Percentiles rank a stretch among this genome's conserved stretches.
Evolutionary conservation across 2,888 invertebrate species (phyloP).

Genomic region (Synergus gifuensis): DNA sequence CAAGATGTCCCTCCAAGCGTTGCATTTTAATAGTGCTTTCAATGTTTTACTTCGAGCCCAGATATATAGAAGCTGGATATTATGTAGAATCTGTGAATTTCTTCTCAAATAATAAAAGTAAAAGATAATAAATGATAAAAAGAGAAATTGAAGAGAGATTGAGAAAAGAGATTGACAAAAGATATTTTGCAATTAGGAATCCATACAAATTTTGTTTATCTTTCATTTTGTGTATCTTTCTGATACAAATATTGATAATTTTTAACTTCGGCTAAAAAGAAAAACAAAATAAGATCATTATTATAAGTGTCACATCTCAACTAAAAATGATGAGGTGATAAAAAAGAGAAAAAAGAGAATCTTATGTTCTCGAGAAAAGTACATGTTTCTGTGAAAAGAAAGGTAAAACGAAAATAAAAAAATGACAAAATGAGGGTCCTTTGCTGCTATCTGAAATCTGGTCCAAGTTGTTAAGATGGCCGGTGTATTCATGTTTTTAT

Average conservation of each 20-base stretch:
- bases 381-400: background rate
- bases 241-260: too few species aligned
- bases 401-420: background rate
- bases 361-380: background rate
- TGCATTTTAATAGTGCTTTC: constrained; percentile 24
- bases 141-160: too few species aligned
- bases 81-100: too few species aligned
- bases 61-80: too few species aligned
- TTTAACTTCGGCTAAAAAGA: background rate
- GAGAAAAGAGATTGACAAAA: too few species aligned
- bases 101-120: too few species aligned
- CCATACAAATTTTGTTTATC: too few species aligned
- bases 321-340: constrained; percentile 28
- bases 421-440: constrained; percentile 24
- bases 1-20: constrained; percentile 5
- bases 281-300: background rate
- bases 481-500: constrained; percentile 7
- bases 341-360: constrained; percentile 19
- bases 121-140: too few species aligned
- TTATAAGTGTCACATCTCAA: background rate
- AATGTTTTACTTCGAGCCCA: background rate
- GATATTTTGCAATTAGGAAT: too few species aligned
- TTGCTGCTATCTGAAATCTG: constrained; percentile 31
- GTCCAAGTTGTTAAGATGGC: constrained; percentile 28
- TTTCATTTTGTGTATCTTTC: too few species aligned